phyloP scores from a whole-genome alignment of 2,113 vertebrate genomes.

The Centropristis striata region DNA sequence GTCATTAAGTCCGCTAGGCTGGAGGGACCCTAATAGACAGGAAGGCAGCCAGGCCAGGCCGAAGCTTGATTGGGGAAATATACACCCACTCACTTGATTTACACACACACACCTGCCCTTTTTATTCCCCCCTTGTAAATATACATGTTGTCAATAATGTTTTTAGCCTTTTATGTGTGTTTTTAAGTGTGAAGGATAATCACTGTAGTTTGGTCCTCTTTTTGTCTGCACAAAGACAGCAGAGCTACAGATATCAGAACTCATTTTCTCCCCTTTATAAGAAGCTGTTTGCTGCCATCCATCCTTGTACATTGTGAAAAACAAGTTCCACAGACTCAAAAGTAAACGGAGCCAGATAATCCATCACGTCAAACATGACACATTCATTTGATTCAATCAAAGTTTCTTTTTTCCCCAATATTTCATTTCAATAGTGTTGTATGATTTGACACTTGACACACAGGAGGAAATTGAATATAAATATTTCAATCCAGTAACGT shows the following conservation, averaged over 20 bases:
- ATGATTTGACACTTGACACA: not conserved
- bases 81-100: not conserved
- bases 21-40: slow-evolving; percentile 36
- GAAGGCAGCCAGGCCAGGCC: slow-evolving; percentile 22
- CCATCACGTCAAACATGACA: not conserved
- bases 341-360: not conserved
- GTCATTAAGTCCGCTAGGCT: slow-evolving; percentile 43
- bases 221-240: slow-evolving; percentile 1
- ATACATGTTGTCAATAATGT: not conserved
- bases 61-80: slow-evolving; percentile 39
- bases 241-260: not conserved
- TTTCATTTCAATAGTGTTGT: slow-evolving; percentile 1
- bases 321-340: not conserved
- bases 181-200: not conserved
- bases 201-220: not conserved
- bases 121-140: not conserved
- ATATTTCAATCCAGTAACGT: not conserved
- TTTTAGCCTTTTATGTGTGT: not conserved
- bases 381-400: slow-evolving; percentile 11
- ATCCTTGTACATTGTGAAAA: slow-evolving; percentile 5
- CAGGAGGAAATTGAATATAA: not conserved
- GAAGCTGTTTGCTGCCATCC: slow-evolving; percentile 10
- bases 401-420: not conserved
- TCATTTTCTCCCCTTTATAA: slow-evolving; percentile 10
- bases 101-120: not conserved